Conservation (phyloP, 2,113 vertebrate species). For the Cephalopterus ornatus region DNA sequence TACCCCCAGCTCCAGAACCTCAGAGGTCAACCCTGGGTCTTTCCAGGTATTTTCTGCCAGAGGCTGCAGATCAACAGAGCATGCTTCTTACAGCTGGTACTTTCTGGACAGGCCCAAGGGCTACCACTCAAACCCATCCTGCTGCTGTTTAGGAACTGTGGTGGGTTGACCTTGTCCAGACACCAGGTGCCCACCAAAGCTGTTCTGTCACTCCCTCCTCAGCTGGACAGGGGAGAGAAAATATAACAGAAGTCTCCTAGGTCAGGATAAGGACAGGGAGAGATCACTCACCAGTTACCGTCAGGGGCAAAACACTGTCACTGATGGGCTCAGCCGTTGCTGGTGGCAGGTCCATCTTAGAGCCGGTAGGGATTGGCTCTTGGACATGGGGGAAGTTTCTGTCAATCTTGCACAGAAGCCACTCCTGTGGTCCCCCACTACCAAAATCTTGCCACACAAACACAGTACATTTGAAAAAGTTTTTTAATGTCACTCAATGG, state of each 20-base stretch:
- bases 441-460: not conserved
- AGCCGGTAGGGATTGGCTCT: not conserved
- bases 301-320: not conserved
- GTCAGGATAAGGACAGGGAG: not conserved
- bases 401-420: not conserved
- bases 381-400: not conserved
- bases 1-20: not conserved
- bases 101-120: not conserved
- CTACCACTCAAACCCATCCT: not conserved
- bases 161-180: not conserved
- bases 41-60: not conserved
- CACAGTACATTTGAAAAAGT: not conserved
- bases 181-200: not conserved
- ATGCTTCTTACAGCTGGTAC: not conserved
- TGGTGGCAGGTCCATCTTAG: accelerated
- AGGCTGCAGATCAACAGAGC: not conserved
- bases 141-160: not conserved
- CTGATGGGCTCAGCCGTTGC: not conserved
- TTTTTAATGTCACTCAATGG: not conserved
- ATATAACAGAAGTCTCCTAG: not conserved
- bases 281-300: not conserved
- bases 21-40: not conserved
- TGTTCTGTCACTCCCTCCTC: not conserved
- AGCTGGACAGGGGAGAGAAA: not conserved
- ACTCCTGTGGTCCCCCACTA: not conserved